Evolutionary conservation across 1,140 invertebrate genomes (phyloP), one percentile per base, ranked within the genome.

Genomic region (Lutraria rhynchaena): DNA sequence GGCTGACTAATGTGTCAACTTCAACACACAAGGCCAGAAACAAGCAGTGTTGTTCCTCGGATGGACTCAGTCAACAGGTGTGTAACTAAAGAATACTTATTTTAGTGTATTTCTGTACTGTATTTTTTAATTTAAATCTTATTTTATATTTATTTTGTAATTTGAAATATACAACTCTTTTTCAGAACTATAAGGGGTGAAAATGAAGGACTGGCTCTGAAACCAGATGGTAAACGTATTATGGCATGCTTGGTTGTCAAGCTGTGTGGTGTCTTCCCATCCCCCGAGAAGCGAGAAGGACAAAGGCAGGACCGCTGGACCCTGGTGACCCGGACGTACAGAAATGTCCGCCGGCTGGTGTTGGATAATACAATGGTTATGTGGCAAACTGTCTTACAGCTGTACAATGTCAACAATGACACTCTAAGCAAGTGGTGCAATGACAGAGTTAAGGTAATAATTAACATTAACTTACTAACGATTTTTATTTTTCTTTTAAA

Each of bases 1-100:
- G 57, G 57, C 19, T 60, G 19, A 60, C 57, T 1, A 60, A 60
- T 22, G 57, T 60, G 57, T 60, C 57, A 1, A 60, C 57, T 22
- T n/a, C 57, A 1, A 60, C 57, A 22, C 33, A 60, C 57, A 60
- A 60, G 57, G 27, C 19, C 19, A n/a, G n/a, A n/a, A n/a, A n/a
- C n/a, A n/a, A n/a, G n/a, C n/a, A n/a, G n/a, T n/a, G n/a, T n/a
- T n/a, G n/a, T n/a, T n/a, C n/a, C n/a, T n/a, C n/a, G n/a, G n/a
- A n/a, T n/a, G n/a, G n/a, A n/a, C n/a, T n/a, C n/a, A n/a, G n/a
- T n/a, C n/a, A n/a, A n/a, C n/a, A n/a, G n/a, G n/a, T n/a, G n/a
- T n/a, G n/a, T n/a, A n/a, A n/a, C n/a, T n/a, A n/a, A n/a, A n/a
- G n/a, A n/a, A n/a, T n/a, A n/a, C n/a, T n/a, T n/a, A n/a, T 49